phyloP scores from a whole-genome alignment of 2,888 invertebrate genomes.

The Hypomecis atomaria region DNA sequence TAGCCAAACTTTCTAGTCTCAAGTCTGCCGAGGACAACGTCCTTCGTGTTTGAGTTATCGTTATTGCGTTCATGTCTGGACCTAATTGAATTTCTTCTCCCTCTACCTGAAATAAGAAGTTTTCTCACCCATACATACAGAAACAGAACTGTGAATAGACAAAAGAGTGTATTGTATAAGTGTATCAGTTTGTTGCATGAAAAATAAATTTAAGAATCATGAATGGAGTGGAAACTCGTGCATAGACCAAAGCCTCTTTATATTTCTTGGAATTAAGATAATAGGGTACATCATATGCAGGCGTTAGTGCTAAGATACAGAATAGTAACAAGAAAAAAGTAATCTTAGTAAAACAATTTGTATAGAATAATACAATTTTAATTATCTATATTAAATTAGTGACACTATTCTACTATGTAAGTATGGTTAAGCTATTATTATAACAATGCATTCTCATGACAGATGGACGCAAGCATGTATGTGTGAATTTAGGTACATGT shows the following conservation, averaged over 20 bases:
- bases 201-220: slow-evolving; percentile 48
- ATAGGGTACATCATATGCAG: slow-evolving; percentile 44
- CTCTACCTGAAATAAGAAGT: slow-evolving; percentile 84
- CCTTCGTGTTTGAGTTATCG: slow-evolving; percentile 80
- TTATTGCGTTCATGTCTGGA: slow-evolving; percentile 80
- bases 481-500: slow-evolving; percentile 28
- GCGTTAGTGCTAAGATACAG: slow-evolving; percentile 45
- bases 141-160: slow-evolving; percentile 54
- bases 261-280: slow-evolving; percentile 67
- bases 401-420: slow-evolving; percentile 52
- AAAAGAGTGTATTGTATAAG: slow-evolving; percentile 35
- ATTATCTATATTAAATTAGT: slow-evolving; percentile 64
- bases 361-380: slow-evolving; percentile 65
- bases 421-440: slow-evolving; percentile 53
- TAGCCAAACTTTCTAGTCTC: slow-evolving; percentile 77
- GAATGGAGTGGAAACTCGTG: slow-evolving; percentile 59
- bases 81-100: slow-evolving; percentile 83
- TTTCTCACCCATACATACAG: slow-evolving; percentile 82
- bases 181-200: slow-evolving; percentile 37
- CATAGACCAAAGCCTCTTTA: slow-evolving; percentile 84
- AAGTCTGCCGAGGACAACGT: slow-evolving; percentile 79
- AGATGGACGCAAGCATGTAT: slow-evolving; percentile 39
- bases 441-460: slow-evolving; percentile 43
- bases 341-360: slow-evolving; percentile 68
- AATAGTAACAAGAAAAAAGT: slow-evolving; percentile 48